Percentiles rank a stretch among this genome's conserved stretches.
These are phyloP conservation scores for Suillia variegata DNA, from an alignment of 2,888 invertebrate species.

Conservation along the genomic window DNA sequence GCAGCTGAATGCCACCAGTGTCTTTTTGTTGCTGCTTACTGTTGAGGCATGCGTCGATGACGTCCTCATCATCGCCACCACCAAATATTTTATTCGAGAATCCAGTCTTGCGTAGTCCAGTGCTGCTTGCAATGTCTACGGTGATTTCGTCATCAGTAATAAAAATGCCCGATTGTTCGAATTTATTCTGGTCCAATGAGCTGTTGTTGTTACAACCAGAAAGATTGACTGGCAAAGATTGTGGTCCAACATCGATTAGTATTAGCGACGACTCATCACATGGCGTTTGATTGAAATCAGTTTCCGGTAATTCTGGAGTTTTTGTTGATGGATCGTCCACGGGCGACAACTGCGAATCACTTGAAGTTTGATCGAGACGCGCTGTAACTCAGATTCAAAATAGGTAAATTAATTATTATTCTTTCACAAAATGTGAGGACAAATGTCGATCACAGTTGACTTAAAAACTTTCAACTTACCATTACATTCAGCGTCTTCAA, in stretches of 20 bases:
- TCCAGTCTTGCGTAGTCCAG: slow-evolving; percentile 74
- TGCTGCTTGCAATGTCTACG: slow-evolving; percentile 71
- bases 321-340: slow-evolving; percentile 57
- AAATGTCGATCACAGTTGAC: too few relatives aligned
- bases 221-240: slow-evolving; percentile 48
- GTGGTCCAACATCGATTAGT: slow-evolving; percentile 45
- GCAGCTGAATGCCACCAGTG: slow-evolving; percentile 7
- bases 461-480: too few relatives aligned
- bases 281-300: slow-evolving; percentile 29
- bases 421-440: too few relatives aligned
- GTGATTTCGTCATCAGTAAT: slow-evolving; percentile 62
- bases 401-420: too few relatives aligned
- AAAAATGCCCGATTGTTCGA: slow-evolving; percentile 58
- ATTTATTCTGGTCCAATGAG: slow-evolving; percentile 38
- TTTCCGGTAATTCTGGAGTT: slow-evolving; percentile 43
- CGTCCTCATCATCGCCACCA: slow-evolving; percentile 61
- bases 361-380: slow-evolving; percentile 67
- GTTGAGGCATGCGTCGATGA: slow-evolving; percentile 8
- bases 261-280: too few relatives aligned
- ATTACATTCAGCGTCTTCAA: slow-evolving; percentile 74
- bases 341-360: slow-evolving; percentile 60
- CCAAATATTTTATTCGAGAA: slow-evolving; percentile 69
- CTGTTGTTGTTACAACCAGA: slow-evolving; percentile 21
- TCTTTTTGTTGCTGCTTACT: not conserved
- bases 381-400: slow-evolving; percentile 63